Conservation (phyloP, 2,888 invertebrate genomes). For the Drosophila pseudotakahashii region DNA sequence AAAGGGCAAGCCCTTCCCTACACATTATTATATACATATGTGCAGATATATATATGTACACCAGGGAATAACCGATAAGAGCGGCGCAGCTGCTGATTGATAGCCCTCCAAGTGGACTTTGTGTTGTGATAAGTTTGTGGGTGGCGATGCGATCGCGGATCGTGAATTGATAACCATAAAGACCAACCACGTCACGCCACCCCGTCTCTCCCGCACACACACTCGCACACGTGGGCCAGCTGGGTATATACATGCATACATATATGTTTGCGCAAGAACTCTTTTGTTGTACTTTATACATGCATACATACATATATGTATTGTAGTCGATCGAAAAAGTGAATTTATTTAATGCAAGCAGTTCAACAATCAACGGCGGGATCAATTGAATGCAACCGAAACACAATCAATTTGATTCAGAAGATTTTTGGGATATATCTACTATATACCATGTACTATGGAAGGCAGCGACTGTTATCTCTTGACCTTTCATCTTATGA, state of each 20-base stretch:
- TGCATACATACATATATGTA: neutral
- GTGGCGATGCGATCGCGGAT: constrained; percentile 16
- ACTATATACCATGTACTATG: neutral
- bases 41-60: neutral
- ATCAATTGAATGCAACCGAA: constrained; percentile 17
- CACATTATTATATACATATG: neutral
- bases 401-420: neutral
- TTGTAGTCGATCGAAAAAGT: constrained; percentile 14
- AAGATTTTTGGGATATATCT: neutral
- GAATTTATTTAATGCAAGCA: constrained; percentile 19
- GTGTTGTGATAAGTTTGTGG: constrained; percentile 28
- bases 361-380: constrained; percentile 8
- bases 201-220: neutral
- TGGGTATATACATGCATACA: neutral
- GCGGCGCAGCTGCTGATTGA: constrained; percentile 20
- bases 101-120: constrained; percentile 24
- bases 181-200: constrained; percentile 23
- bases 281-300: constrained; percentile 19
- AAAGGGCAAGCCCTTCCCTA: neutral
- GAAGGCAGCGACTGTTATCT: too few relatives aligned
- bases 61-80: constrained; percentile 37
- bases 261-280: constrained; percentile 19
- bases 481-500: too few relatives aligned
- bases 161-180: constrained; percentile 22
- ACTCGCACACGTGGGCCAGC: constrained; percentile 17